Conservation (phyloP, 2,888 invertebrate species). For the Mactromeris polynyma region DNA sequence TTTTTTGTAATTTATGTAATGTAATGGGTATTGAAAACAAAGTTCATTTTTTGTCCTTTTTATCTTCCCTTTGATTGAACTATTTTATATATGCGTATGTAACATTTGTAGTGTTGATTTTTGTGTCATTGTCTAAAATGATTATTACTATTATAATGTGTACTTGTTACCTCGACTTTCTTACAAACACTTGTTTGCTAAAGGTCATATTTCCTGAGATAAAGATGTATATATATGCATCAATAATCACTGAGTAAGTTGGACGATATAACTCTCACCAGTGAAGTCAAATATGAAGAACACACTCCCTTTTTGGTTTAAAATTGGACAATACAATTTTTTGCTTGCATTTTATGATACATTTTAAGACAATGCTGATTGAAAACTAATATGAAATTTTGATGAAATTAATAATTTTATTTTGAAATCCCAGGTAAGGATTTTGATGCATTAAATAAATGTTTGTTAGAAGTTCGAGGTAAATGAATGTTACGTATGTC, state of each 20-base stretch:
- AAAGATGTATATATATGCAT: too few relatives aligned
- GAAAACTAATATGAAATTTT: background rate
- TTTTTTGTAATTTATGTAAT: slow-evolving; percentile 37
- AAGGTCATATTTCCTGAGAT: too few relatives aligned
- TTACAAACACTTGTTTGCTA: background rate
- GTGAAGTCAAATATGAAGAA: too few relatives aligned
- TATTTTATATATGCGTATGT: slow-evolving; percentile 20
- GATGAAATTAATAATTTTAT: background rate
- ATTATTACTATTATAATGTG: background rate
- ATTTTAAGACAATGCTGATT: background rate
- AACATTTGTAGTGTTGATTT: slow-evolving; percentile 7
- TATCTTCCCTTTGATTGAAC: background rate
- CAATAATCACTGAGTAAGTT: too few relatives aligned
- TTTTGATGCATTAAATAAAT: background rate
- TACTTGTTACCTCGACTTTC: background rate
- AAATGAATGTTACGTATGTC: slow-evolving; percentile 13
- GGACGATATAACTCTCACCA: too few relatives aligned
- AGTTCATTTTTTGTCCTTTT: slow-evolving; percentile 16
- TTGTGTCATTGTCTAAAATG: slow-evolving; percentile 27
- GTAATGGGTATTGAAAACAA: slow-evolving; percentile 27
- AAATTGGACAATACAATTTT: too few relatives aligned
- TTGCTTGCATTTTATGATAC: background rate
- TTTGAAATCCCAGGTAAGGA: background rate
- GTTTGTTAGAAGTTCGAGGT: background rate
- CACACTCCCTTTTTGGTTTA: too few relatives aligned